Evolutionary conservation across 2,888 invertebrate genomes (phyloP), one percentile per base, ranked within the genome.

Genomic region (Brachypterus glaber): DNA sequence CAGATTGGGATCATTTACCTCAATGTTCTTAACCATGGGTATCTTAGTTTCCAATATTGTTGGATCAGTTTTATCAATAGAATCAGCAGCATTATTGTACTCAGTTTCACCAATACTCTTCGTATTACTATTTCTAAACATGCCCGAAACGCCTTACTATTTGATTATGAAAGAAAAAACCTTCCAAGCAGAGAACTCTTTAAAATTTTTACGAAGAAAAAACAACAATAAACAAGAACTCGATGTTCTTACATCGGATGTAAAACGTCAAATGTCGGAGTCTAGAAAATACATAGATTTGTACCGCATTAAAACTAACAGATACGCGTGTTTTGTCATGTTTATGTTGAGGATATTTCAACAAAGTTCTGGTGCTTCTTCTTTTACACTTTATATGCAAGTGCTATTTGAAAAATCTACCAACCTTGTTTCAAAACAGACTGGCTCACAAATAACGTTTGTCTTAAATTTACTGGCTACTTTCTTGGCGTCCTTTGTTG

Each of bases 61-160:
- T 9, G 60, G 59, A 2, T 50, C 52, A 3, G 54, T 49, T 38
- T 30, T 53, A 25, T 34, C 42, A 15, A 46, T 53, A 14, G 38
- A 44, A 18, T 47, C 41, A 2, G 40, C 48, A 1, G 47, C 50
- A 5, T 30, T 51, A n/a, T 38, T 51, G 17, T 45, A 40, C 17
- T 7, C 44, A 1, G 26, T 37, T 2, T 38, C 51, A 16, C 53
- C 59, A 1, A 12, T 59, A 1, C 11, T 57, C 1, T 53, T 51
- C 29, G 35, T 57, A 3, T 11, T 50, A 8, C 30, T 48, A 2
- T 53, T 58, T 33, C 30, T 24, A 3, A 45, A 49, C 15, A 54
- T 60, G 54, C 60, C 62, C 0, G 62, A 62, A 47, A 55, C 54
- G 2, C 62, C 62, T 1, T 62, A 62, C 39, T 58, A 53, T 39